phyloP scores from a whole-genome alignment of 2,888 invertebrate genomes.

The Augiades crinisus region DNA sequence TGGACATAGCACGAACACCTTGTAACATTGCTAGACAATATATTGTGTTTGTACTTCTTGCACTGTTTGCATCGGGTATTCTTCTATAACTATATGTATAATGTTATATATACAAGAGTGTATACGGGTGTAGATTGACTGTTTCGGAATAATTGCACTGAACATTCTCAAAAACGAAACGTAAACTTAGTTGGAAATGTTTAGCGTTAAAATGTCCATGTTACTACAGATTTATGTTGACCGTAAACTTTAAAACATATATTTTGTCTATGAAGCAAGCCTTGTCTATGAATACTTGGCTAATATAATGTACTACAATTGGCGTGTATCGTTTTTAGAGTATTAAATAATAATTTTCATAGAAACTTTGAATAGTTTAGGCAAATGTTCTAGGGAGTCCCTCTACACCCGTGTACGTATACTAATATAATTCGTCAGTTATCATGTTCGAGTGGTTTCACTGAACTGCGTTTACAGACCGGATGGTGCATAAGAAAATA shows the following conservation, averaged over 20 bases:
- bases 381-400: too few species aligned
- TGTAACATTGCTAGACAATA: conserved; percentile 75
- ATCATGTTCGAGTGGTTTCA: conserved; percentile 27
- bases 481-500: conserved; percentile 62
- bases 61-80: conserved; percentile 57
- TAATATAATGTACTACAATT: too few species aligned
- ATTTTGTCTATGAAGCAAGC: too few species aligned
- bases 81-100: conserved; percentile 40
- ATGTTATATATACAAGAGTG: conserved; percentile 9
- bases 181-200: too few species aligned
- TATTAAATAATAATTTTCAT: too few species aligned
- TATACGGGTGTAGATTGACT: background rate
- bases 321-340: too few species aligned
- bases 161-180: too few species aligned
- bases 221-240: too few species aligned
- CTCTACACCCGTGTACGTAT: conserved; percentile 3
- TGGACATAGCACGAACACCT: conserved; percentile 39
- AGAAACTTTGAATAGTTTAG: too few species aligned
- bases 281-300: too few species aligned
- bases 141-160: background rate
- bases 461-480: conserved; percentile 35
- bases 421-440: conserved; percentile 18
- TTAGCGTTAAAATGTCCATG: too few species aligned
- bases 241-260: too few species aligned
- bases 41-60: conserved; percentile 65